A percentile compares a stretch with the other conserved stretches of the same genome.
Conservation (phyloP, 2,888 invertebrate genomes). For the Cephus pygmeus region DNA sequence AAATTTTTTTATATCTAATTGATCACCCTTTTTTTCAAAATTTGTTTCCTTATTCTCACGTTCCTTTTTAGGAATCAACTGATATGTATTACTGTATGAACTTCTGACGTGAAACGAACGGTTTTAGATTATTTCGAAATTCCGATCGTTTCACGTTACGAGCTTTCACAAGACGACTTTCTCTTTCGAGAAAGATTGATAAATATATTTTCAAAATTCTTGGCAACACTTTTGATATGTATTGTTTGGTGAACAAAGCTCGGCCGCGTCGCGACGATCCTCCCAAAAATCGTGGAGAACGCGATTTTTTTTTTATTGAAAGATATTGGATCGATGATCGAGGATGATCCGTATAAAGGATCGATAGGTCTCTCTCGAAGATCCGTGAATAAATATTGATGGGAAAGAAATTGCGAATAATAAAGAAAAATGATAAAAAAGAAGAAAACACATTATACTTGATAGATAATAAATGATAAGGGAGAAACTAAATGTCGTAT, state of each 20-base stretch:
- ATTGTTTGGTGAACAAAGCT: conserved; percentile 52
- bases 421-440: neutral
- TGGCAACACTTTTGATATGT: conserved; percentile 58
- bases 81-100: neutral
- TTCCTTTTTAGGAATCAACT: neutral
- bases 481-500: neutral
- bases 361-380: neutral
- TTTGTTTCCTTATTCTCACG: neutral
- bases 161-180: neutral
- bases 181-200: neutral
- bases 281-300: neutral
- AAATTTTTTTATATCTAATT: neutral
- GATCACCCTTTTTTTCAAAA: neutral
- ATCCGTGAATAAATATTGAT: neutral
- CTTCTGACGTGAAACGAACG: neutral
- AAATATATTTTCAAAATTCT: conserved; percentile 34
- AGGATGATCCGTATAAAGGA: neutral
- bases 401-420: neutral
- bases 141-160: neutral
- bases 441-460: neutral
- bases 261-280: conserved; percentile 11
- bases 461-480: neutral
- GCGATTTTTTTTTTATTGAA: neutral
- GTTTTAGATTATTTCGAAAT: neutral
- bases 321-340: neutral